Evolutionary conservation across 1,140 invertebrate genomes (phyloP), one percentile per base, ranked within the genome.

Genomic region (Hydropsyche tenuis): DNA sequence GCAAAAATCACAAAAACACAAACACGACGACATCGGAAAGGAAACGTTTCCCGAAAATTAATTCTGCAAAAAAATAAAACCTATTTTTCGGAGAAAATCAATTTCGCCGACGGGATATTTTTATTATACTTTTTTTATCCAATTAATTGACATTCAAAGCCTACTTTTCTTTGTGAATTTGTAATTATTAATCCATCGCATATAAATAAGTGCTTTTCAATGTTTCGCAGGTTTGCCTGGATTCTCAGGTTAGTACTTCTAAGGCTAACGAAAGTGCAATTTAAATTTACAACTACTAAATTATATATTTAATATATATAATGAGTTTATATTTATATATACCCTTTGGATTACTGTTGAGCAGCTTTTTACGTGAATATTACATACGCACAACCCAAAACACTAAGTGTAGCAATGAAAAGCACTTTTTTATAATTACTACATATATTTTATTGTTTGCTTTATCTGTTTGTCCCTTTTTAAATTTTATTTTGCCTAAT

Each of bases 201-300:
- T 66, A 76, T 73, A 72, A 76, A 72, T 76, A 46, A 64, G 68
- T 71, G 72, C 68, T 77, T 77, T 77, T 74, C 69, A 73, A 74
- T 74, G 65, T 77, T 81, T 84, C 82, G 72, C 84, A 85, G 84
- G 84, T 79, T 85, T 85, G 78, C 84, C 83, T 79, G 84, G 84
- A 78, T 85, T 85, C 81, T 85, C 84, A 85, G 84, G 84, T 85
- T 77, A 83, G 83, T 83, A 78, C 76, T 72, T 27, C 27, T 2
- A 60, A 60, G 25, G 7, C 23, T 11, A 25, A 25, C 18, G 56
- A 60, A 27, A 53, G 18, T 53, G n/a, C 16, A 53, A 53, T 53
- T 18, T 18, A 53, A 53, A 4, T 4, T 37, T 4, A 37, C 9
- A 3, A 37, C 30, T 37, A 37, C 9, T 3, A 37, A 37, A n/a